These are phyloP conservation scores for Triplophysa yarkandensis DNA, from an alignment of 2,797 vertebrate species.

Conservation along the genomic window DNA sequence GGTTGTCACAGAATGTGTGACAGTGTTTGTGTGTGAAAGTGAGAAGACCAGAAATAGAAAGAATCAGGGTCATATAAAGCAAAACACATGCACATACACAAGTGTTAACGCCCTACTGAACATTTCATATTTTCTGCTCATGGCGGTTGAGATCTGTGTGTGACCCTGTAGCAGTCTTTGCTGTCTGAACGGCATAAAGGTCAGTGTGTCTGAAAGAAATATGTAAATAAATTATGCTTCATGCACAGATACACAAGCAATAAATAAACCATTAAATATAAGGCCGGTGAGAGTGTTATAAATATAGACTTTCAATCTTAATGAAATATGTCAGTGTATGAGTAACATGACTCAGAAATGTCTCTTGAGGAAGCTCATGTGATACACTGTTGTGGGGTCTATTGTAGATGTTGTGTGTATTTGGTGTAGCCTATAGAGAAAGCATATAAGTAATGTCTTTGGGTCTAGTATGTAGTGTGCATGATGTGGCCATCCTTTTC, in stretches of 20 bases:
- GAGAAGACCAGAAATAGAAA: background rate
- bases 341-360: background rate
- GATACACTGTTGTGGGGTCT: background rate
- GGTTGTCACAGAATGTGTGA: background rate
- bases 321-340: slow-evolving; percentile 21
- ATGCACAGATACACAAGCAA: slow-evolving; percentile 24
- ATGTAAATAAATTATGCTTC: slow-evolving; percentile 25
- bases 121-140: slow-evolving; percentile 40
- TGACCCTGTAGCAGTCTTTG: slow-evolving; percentile 25
- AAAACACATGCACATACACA: slow-evolving; percentile 25
- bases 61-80: slow-evolving; percentile 11
- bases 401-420: background rate
- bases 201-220: slow-evolving; percentile 45
- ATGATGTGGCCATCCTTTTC: background rate
- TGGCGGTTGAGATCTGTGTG: slow-evolving; percentile 32
- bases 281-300: background rate
- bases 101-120: slow-evolving; percentile 32
- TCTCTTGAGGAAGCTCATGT: slow-evolving; percentile 10
- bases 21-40: background rate
- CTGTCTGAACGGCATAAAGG: slow-evolving; percentile 42
- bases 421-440: background rate
- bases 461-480: background rate
- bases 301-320: slow-evolving; percentile 25
- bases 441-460: background rate
- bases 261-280: slow-evolving; percentile 24